phyloP scores from a whole-genome alignment of 1,140 invertebrate species.

The Drosophila burlai region DNA sequence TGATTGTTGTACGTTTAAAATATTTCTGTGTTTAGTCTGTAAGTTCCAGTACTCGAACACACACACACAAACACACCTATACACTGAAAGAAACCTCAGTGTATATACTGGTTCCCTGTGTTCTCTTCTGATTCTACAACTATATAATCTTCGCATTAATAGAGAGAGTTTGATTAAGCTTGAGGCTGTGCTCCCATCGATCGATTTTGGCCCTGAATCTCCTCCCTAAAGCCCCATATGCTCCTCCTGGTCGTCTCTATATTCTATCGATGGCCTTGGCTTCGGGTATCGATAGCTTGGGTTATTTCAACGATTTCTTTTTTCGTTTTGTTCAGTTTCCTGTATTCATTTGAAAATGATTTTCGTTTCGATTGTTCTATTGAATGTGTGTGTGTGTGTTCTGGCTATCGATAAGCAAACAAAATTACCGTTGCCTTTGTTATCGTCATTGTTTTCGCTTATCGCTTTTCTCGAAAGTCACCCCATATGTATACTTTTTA shows the following conservation, averaged over 20 bases:
- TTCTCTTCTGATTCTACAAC: neutral
- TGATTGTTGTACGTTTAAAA: constrained; percentile 59
- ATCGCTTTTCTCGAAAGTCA: constrained; percentile 38
- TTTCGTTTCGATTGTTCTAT: constrained; percentile 26
- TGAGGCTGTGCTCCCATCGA: constrained; percentile 33
- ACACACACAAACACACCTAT: constrained; percentile 1
- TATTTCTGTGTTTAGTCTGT: constrained; percentile 36
- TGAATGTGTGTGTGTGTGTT: constrained; percentile 50
- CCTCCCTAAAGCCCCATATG: constrained; percentile 2
- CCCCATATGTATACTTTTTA: constrained; percentile 7
- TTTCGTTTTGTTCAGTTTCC: neutral
- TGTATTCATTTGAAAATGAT: constrained; percentile 9
- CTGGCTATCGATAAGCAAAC: constrained; percentile 45
- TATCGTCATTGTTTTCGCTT: constrained; percentile 30
- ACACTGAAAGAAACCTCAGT: constrained; percentile 3
- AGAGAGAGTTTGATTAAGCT: constrained; percentile 27
- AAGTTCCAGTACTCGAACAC: constrained; percentile 32
- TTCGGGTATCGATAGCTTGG: constrained; percentile 23
- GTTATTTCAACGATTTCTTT: constrained; percentile 22
- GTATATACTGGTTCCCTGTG: neutral
- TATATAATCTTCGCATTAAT: constrained; percentile 6
- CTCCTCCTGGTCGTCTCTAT: constrained; percentile 16
- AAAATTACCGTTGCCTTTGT: constrained; percentile 22
- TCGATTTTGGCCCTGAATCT: constrained; percentile 8
- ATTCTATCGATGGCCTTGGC: constrained; percentile 18